These are phyloP conservation scores for Trachymyrmex septentrionalis DNA, from an alignment of 1,140 invertebrate species.

Conservation along the genomic window DNA sequence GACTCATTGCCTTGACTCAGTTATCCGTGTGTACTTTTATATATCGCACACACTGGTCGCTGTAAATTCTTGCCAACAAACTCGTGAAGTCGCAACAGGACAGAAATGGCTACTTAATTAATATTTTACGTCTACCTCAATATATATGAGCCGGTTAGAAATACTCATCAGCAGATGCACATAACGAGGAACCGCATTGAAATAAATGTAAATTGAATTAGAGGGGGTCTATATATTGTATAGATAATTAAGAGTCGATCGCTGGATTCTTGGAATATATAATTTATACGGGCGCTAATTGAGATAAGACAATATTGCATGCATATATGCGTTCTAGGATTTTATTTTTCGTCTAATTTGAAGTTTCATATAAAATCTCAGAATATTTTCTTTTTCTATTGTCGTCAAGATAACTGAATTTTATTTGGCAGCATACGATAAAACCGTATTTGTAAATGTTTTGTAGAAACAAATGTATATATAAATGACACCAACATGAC, in stretches of 20 bases:
- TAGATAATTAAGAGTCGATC: constrained; percentile 74
- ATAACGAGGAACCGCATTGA: constrained; percentile 36
- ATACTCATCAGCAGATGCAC: constrained; percentile 66
- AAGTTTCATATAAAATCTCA: constrained; percentile 20
- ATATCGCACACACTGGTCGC: constrained; percentile 2
- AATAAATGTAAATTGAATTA: constrained; percentile 42
- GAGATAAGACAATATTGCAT: constrained; percentile 66
- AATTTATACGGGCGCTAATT: constrained; percentile 44
- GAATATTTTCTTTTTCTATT: background rate
- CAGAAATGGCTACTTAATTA: constrained; percentile 55
- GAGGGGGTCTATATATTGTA: constrained; percentile 57
- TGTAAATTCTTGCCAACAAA: constrained; percentile 62
- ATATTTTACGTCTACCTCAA: constrained; percentile 62
- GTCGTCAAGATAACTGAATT: background rate
- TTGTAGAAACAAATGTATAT: constrained; percentile 5
- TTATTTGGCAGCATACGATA: background rate
- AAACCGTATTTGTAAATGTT: background rate
- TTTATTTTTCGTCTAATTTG: background rate
- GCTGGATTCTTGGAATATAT: constrained; percentile 74
- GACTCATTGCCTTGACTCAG: constrained; percentile 47
- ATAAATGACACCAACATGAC: background rate
- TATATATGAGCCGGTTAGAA: constrained; percentile 47
- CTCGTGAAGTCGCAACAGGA: constrained; percentile 44
- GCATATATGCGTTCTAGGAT: background rate
- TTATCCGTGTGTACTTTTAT: constrained; percentile 56